Base-by-base conservation (phyloP, 2,797 vertebrate species). In the Esox lucius region DNA sequence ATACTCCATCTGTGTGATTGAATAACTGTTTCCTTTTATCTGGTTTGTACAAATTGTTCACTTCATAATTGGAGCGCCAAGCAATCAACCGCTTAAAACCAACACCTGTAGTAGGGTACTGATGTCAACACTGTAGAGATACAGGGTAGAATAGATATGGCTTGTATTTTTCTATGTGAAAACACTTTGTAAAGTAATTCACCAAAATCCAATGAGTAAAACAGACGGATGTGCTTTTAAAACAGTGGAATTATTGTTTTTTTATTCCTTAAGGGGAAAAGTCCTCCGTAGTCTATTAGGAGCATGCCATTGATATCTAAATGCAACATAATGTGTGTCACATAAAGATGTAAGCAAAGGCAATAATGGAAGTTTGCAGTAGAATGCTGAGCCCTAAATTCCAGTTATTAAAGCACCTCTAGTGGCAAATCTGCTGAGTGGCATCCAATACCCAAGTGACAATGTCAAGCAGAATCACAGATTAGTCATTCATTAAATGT, bases 151-250 rank as follows among this genome's bases (percentile, higher is more conserved):
- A 53, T 61, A 72, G 76, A 72, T 70, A 78, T 73, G 64, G 75
- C 79, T 79, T 75, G 74, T 83, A 76, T 81, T 83, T 85, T 80
- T 83, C 74, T 81, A 77, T 81, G 75, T 78, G 72, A 62, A 83
- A 78, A 49, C 53, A 62, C 74, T 85, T 79, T 81, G 78, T 80
- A 76, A 76, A 77, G 74, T 61, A 76, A 72, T 56, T 74, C 75
- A 77, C 77, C 73, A 73, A 81, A 80, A 79, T 78, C 64, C 59
- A 64, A 69, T 26, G 64, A 78, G 76, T 78, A 76, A 83, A 80
- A 71, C 59, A 62, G 70, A 62, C 42, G 33, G n/a, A 65, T 62
- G 62, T 76, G 66, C 77, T 66, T 28, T 56, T 73, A 66, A 22
- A 65, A 24, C 70, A 61, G 5, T 72, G 69, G 35, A 71, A 35